These are phyloP conservation scores for Stratiomys singularior DNA, from an alignment of 2,888 invertebrate genomes.

Conservation along the genomic window DNA sequence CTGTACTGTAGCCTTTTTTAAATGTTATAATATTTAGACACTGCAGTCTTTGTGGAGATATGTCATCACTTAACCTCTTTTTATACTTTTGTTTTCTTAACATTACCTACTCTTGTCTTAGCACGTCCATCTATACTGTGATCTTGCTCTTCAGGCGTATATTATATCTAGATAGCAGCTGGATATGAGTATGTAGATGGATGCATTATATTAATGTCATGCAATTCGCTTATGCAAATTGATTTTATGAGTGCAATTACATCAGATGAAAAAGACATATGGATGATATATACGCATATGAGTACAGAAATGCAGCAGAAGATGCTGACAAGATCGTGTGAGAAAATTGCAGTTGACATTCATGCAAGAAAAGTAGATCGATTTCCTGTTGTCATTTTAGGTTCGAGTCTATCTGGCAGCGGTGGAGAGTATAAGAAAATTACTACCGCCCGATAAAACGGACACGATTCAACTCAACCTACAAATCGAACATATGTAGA, in stretches of 20 bases:
- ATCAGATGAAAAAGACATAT: background rate
- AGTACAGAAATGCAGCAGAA: background rate
- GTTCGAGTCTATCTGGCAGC: background rate
- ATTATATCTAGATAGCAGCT: background rate
- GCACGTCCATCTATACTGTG: background rate
- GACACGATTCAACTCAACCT: no score
- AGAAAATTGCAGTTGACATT: slow-evolving; percentile 3
- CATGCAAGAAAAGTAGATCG: slow-evolving; percentile 2
- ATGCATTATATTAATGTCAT: slow-evolving; percentile 34
- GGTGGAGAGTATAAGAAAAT: no score
- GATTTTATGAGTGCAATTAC: background rate
- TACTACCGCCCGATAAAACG: no score
- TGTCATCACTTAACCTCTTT: slow-evolving; percentile 50
- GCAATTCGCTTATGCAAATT: slow-evolving; percentile 40
- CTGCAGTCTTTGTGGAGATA: slow-evolving; percentile 25
- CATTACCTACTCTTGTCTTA: slow-evolving; percentile 24
- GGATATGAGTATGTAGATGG: no score
- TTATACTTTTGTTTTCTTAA: slow-evolving; percentile 47
- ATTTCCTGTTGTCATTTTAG: slow-evolving; percentile 1
- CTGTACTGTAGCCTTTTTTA: background rate
- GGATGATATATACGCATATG: no score
- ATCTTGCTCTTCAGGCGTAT: background rate
- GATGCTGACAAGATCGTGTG: slow-evolving; percentile 6
- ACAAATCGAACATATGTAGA: no score
- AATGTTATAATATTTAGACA: slow-evolving; percentile 3